phyloP scores from a whole-genome alignment of 2,797 vertebrate species.

The Epinephelus awoara region DNA sequence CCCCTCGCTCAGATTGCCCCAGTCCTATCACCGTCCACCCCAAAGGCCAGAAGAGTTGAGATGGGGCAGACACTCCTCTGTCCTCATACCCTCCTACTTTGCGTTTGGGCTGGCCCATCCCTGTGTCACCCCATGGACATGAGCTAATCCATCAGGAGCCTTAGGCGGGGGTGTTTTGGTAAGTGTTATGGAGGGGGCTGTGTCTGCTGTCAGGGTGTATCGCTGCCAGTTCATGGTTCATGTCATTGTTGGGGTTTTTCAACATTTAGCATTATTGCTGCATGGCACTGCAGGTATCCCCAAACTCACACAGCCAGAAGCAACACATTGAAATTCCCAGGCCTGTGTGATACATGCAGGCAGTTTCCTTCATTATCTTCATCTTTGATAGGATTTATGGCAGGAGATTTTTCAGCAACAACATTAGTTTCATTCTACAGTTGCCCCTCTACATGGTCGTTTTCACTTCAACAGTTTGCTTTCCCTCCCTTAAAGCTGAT shows the following conservation, averaged over 20 bases:
- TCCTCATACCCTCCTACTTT: constrained; percentile 43
- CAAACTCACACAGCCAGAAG: constrained; percentile 29
- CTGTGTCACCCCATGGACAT: constrained; percentile 72
- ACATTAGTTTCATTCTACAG: neutral
- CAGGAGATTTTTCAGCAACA: neutral
- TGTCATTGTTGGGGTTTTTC: constrained; percentile 68
- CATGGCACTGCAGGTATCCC: constrained; percentile 35
- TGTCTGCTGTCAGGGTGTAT: constrained; percentile 67
- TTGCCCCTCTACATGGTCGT: neutral
- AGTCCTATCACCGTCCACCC: constrained; percentile 70
- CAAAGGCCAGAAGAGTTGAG: constrained; percentile 78
- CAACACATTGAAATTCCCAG: neutral
- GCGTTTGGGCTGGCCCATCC: constrained; percentile 68
- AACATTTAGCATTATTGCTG: constrained; percentile 58
- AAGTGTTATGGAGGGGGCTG: constrained; percentile 56
- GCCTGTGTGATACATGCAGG: constrained; percentile 13
- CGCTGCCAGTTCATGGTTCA: constrained; percentile 63
- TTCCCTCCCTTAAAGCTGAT: neutral
- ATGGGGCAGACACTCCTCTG: constrained; percentile 68
- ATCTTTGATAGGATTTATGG: neutral
- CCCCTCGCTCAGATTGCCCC: constrained; percentile 62
- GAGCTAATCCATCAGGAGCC: constrained; percentile 78
- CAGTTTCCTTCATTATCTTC: constrained; percentile 13
- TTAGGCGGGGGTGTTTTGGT: constrained; percentile 60
- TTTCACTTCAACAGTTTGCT: neutral